Evolutionary conservation across 2,113 vertebrate genomes (phyloP).

Genomic region (Pituophis catenifer): DNA sequence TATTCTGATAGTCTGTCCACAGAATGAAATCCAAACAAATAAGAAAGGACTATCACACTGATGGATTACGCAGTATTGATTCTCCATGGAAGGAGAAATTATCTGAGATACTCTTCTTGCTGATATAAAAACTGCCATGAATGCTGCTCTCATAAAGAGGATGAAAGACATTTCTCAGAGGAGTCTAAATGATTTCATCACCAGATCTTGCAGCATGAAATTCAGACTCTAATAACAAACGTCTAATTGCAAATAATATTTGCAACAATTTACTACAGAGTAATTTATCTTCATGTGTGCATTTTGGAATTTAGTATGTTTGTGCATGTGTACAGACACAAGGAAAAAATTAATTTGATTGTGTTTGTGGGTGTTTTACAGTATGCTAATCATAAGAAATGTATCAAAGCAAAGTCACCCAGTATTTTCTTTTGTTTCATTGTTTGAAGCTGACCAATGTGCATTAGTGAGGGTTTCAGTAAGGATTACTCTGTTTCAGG

Average conservation of each 20-base stretch:
- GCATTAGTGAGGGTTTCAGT: not conserved
- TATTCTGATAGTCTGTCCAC: slow-evolving; percentile 51
- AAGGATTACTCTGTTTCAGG: slow-evolving; percentile 13
- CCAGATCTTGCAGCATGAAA: slow-evolving; percentile 59
- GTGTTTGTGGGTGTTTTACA: slow-evolving; percentile 14
- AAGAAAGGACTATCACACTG: slow-evolving; percentile 67
- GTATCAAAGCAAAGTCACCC: not conserved
- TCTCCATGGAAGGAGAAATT: slow-evolving; percentile 69
- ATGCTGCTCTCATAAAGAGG: slow-evolving; percentile 67
- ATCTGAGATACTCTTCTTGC: slow-evolving; percentile 60
- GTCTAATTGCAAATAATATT: slow-evolving; percentile 38
- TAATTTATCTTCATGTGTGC: not conserved
- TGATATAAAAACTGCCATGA: slow-evolving; percentile 67
- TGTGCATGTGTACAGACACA: not conserved
- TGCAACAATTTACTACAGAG: slow-evolving; percentile 29
- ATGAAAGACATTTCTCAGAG: slow-evolving; percentile 58
- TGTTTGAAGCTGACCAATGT: not conserved
- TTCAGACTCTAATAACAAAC: slow-evolving; percentile 48
- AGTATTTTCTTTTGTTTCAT: not conserved
- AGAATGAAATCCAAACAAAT: slow-evolving; percentile 64
- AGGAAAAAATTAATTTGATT: not conserved
- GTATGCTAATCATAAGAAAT: slow-evolving; percentile 7
- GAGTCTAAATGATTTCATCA: slow-evolving; percentile 65
- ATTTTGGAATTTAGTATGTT: not conserved
- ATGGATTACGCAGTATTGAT: slow-evolving; percentile 69